Evolutionary conservation across 2,888 invertebrate genomes (phyloP).

Genomic region (Agapetus fuscipes): DNA sequence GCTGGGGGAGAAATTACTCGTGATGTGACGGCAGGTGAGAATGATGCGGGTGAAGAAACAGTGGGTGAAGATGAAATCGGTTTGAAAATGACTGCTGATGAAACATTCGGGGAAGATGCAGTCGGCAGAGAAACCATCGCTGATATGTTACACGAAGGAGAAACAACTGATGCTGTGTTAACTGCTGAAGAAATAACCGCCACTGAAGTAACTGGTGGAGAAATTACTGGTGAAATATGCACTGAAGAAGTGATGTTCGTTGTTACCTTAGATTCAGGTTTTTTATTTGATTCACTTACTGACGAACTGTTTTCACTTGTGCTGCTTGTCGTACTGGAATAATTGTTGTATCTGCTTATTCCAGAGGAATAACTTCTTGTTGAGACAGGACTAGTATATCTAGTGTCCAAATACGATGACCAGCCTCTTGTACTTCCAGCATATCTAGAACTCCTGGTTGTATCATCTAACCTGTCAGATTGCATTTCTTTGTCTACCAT

Average conservation of each 20-base stretch:
- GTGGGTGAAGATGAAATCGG: too few relatives aligned
- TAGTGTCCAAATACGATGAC: conserved; percentile 50
- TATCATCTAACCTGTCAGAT: conserved; percentile 61
- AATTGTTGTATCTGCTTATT: conserved; percentile 24
- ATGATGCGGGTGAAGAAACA: too few relatives aligned
- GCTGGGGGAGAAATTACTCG: neutral
- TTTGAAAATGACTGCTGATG: too few relatives aligned
- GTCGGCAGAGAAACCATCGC: too few relatives aligned
- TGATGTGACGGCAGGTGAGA: too few relatives aligned
- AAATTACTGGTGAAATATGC: too few relatives aligned
- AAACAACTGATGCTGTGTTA: too few relatives aligned
- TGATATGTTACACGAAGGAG: too few relatives aligned
- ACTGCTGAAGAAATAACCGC: too few relatives aligned
- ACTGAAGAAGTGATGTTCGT: too few relatives aligned
- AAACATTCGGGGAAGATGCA: too few relatives aligned
- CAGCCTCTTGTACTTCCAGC: conserved; percentile 50
- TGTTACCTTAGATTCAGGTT: neutral
- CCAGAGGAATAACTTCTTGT: conserved; percentile 23
- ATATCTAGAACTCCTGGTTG: conserved; percentile 56
- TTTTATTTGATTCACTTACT: conserved; percentile 6
- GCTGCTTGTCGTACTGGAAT: conserved; percentile 23
- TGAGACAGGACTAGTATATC: conserved; percentile 30
- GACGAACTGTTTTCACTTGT: neutral
- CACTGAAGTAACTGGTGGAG: too few relatives aligned
- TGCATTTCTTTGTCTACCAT: conserved; percentile 65